phyloP scores from a whole-genome alignment of 1,140 invertebrate genomes.

The Galleria mellonella region DNA sequence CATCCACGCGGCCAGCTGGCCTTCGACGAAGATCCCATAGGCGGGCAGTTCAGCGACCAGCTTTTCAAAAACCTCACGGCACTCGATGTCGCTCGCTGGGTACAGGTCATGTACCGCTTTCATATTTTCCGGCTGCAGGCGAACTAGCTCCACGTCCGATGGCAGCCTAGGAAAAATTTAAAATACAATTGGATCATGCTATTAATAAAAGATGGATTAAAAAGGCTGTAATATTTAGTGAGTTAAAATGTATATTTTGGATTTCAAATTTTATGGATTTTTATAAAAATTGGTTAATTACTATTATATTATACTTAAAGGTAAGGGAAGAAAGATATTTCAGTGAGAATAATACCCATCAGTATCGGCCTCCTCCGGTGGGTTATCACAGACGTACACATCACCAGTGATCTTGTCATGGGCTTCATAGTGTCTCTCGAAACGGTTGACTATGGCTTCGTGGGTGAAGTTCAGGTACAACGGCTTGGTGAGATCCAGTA shows the following conservation, averaged over 20 bases:
- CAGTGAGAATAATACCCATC: no score
- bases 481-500: conserved; percentile 85
- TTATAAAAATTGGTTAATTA: no score
- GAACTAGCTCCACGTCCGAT: conserved; percentile 80
- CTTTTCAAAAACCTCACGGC: conserved; percentile 86
- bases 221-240: no score
- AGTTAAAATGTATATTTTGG: no score
- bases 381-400: conserved; percentile 81
- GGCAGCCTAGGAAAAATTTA: conserved; percentile 61
- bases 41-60: conserved; percentile 83
- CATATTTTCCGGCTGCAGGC: conserved; percentile 83
- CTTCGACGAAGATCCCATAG: conserved; percentile 84
- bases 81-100: conserved; percentile 89
- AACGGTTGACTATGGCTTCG: conserved; percentile 82
- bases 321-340: no score
- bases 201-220: no score
- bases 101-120: conserved; percentile 87
- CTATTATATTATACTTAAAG: no score
- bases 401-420: conserved; percentile 85
- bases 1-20: conserved; percentile 87
- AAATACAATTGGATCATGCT: no score
- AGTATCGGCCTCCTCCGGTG: conserved; percentile 71
- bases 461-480: conserved; percentile 90
- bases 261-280: no score
- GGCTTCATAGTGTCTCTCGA: conserved; percentile 78